Evolutionary conservation across 1,140 invertebrate genomes (phyloP).

Genomic region (Hypothenemus hampei): DNA sequence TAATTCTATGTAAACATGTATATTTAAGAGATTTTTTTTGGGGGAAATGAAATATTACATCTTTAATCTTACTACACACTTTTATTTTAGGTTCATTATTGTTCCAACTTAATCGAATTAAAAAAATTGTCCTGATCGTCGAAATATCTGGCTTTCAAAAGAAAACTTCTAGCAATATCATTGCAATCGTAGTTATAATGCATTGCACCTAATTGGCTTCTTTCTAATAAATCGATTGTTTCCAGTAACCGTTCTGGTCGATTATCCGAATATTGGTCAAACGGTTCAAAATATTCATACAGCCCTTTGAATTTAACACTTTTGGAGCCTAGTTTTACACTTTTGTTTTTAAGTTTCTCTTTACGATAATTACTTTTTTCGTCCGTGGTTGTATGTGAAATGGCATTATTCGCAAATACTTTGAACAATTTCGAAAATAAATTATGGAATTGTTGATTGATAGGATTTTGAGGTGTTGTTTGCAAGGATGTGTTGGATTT

Average conservation of each 20-base stretch:
- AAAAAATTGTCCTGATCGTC: conserved; percentile 51
- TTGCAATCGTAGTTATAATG: conserved; percentile 44
- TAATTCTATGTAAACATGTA: too few species aligned
- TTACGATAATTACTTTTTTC: conserved; percentile 7
- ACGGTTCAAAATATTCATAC: conserved; percentile 35
- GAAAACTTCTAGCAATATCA: conserved; percentile 46
- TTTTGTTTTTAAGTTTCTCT: conserved; percentile 10
- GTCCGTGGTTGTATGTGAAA: not conserved
- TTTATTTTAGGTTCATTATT: too few species aligned
- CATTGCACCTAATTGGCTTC: conserved; percentile 44
- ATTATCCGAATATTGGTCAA: conserved; percentile 37
- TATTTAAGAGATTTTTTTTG: too few species aligned
- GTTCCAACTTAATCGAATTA: conserved; percentile 47
- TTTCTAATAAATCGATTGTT: conserved; percentile 39
- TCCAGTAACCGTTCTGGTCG: conserved; percentile 37
- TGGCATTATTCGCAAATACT: conserved; percentile 11
- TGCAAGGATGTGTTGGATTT: not conserved
- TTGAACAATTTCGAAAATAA: conserved; percentile 25
- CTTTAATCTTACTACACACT: too few species aligned
- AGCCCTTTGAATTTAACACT: conserved; percentile 32
- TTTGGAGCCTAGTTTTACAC: not conserved
- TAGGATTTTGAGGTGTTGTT: conserved; percentile 8
- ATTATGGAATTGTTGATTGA: conserved; percentile 3
- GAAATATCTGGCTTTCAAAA: conserved; percentile 49
- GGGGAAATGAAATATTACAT: too few species aligned